Percentiles rank a stretch among this genome's conserved stretches.
These are phyloP conservation scores for Harpagifer antarcticus DNA, from an alignment of 2,797 vertebrate genomes.

Conservation along the genomic window DNA sequence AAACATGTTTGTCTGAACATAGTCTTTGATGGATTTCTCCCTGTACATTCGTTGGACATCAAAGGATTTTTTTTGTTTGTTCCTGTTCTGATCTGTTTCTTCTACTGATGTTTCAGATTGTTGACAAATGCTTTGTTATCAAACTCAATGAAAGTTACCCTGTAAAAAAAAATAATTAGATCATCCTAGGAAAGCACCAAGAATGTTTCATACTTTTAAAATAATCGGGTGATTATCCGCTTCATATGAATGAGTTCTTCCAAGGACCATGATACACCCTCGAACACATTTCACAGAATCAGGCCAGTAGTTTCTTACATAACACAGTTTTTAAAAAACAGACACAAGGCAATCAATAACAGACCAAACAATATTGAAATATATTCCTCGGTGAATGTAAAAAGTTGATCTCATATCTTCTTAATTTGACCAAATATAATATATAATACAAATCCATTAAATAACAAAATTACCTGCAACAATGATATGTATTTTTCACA, in stretches of 20 bases:
- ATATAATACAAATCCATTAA: background rate
- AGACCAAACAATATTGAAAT: too few relatives aligned
- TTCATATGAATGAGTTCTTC: too few relatives aligned
- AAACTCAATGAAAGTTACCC: background rate
- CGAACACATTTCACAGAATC: too few relatives aligned
- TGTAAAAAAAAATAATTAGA: background rate
- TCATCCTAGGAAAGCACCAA: too few relatives aligned
- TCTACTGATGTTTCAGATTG: background rate
- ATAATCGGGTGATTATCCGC: too few relatives aligned
- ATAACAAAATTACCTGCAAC: background rate
- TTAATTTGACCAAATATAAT: background rate
- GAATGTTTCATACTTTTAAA: too few relatives aligned
- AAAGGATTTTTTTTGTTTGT: constrained; percentile 4
- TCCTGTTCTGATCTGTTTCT: background rate
- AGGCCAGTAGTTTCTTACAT: too few relatives aligned
- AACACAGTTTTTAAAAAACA: too few relatives aligned
- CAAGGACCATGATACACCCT: too few relatives aligned
- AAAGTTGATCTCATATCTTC: background rate
- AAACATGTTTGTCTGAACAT: constrained; percentile 22
- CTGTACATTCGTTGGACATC: constrained; percentile 26
- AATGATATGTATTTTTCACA: background rate
- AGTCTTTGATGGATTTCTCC: constrained; percentile 33
- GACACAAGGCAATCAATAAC: too few relatives aligned
- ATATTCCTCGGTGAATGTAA: too few relatives aligned
- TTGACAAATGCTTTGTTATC: background rate